Percentiles rank a stretch among this genome's conserved stretches.
Conservation (phyloP, 2,113 vertebrate species). For the Ornithorhynchus anatinus region DNA sequence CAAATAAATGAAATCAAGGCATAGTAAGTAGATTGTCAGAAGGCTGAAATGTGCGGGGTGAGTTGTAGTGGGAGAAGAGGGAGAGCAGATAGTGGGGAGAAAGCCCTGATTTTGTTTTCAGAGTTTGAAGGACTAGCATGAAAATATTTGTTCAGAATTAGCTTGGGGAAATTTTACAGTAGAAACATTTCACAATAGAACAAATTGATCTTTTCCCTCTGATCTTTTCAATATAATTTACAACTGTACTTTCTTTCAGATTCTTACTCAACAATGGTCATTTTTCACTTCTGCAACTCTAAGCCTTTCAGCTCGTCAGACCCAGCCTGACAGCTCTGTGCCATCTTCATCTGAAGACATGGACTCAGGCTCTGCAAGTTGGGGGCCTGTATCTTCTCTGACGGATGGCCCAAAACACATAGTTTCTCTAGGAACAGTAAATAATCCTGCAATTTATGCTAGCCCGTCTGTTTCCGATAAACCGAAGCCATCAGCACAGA, state of each 20-base stretch:
- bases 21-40: too few species aligned
- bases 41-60: background rate
- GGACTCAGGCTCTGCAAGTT: constrained; percentile 84
- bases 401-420: constrained; percentile 81
- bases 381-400: constrained; percentile 81
- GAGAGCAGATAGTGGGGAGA: background rate
- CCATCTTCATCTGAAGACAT: constrained; percentile 86
- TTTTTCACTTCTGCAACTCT: constrained; percentile 94
- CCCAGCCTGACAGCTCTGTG: constrained; percentile 78
- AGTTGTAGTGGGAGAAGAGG: background rate
- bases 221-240: constrained; percentile 19
- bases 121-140: constrained; percentile 4
- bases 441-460: constrained; percentile 86
- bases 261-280: constrained; percentile 98
- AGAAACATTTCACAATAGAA: background rate
- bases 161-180: background rate
- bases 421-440: constrained; percentile 82
- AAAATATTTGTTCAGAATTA: background rate
- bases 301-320: constrained; percentile 85
- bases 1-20: too few species aligned
- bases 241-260: constrained; percentile 70
- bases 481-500: constrained; percentile 73
- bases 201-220: background rate
- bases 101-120: background rate
- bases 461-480: constrained; percentile 80